Evolutionary conservation across 35 echinoderm and acorn worm species (phyloP).

Genomic region (Eucidaris tribuloides): DNA sequence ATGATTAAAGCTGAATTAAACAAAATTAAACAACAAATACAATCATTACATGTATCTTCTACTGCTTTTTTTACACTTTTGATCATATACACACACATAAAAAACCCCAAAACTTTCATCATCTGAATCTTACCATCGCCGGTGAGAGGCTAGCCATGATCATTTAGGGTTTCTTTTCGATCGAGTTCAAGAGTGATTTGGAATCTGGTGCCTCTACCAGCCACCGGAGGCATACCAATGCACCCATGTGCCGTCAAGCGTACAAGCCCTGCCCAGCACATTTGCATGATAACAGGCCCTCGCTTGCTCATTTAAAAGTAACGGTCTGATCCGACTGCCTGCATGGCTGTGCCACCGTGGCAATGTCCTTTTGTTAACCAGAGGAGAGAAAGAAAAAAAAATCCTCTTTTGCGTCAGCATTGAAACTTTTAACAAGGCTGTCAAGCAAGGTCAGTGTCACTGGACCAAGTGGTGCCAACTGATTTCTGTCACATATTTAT

Average conservation of each 20-base stretch:
- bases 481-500: no score
- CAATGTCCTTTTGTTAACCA: neutral
- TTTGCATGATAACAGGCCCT: conserved; percentile 5
- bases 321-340: neutral
- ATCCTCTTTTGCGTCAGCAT: neutral
- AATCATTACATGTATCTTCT: neutral
- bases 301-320: conserved; percentile 16
- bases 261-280: neutral
- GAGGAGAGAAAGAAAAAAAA: neutral
- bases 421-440: neutral
- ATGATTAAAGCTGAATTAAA: conserved; percentile 7
- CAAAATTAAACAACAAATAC: neutral
- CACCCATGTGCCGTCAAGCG: neutral
- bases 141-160: neutral
- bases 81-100: neutral
- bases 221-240: neutral
- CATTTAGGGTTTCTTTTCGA: neutral
- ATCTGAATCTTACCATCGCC: neutral
- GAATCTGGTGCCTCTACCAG: neutral
- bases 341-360: conserved; percentile 21
- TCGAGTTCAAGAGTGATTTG: neutral
- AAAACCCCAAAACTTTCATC: neutral
- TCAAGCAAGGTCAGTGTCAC: neutral
- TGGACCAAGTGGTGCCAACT: no score
- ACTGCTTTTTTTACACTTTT: neutral